Conservation (phyloP, 2,888 invertebrate species). For the Spodoptera picta region DNA sequence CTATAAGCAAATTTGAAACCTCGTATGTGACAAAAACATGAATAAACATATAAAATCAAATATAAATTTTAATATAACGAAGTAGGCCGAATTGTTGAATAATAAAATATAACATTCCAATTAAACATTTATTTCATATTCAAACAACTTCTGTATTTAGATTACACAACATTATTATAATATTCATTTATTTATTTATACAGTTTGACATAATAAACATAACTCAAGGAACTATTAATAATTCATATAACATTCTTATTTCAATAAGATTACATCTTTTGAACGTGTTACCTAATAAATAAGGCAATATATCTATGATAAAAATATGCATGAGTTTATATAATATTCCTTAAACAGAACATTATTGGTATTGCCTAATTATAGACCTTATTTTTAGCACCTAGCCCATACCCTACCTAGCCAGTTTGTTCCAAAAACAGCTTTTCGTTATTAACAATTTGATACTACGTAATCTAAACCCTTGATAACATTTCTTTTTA, state of each 20-base stretch:
- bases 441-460: background rate
- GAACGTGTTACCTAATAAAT: conserved; percentile 11
- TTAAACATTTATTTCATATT: conserved; percentile 14
- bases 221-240: conserved; percentile 37
- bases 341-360: conserved; percentile 41
- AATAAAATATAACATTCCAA: conserved; percentile 4
- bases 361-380: conserved; percentile 1
- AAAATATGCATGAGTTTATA: conserved; percentile 19
- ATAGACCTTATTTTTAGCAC: conserved; percentile 7
- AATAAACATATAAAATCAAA: no score
- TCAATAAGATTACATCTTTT: conserved; percentile 19
- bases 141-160: conserved; percentile 22
- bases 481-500: no score
- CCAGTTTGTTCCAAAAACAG: background rate
- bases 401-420: conserved; percentile 10
- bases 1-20: no score
- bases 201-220: conserved; percentile 18
- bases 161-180: conserved; percentile 1
- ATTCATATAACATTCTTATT: conserved; percentile 30
- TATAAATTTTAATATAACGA: background rate
- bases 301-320: conserved; percentile 15
- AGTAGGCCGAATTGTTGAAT: conserved; percentile 1
- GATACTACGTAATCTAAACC: no score
- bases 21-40: no score
- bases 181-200: conserved; percentile 6